Evolutionary conservation across 2,797 vertebrate genomes (phyloP).

Genomic region (Acanthiza pusilla): DNA sequence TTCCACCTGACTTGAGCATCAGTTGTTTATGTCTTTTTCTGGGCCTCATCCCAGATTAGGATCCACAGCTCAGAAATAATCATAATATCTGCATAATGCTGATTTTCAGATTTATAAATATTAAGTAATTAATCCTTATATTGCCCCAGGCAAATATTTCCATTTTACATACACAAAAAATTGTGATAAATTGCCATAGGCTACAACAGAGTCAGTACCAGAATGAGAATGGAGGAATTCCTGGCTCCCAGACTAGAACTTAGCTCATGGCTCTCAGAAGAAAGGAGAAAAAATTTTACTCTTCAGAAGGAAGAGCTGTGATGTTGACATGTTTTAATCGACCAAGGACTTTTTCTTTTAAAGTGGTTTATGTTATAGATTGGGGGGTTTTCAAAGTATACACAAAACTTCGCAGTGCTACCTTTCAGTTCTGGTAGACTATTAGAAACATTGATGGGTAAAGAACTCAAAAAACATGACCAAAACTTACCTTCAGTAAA

Average conservation of each 20-base stretch:
- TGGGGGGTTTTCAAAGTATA: background rate
- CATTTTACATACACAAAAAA: slow-evolving; percentile 2
- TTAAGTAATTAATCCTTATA: slow-evolving; percentile 26
- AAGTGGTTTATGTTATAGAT: background rate
- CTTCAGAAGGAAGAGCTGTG: background rate
- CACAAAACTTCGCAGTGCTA: background rate
- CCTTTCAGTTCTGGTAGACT: background rate
- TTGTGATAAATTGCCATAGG: background rate
- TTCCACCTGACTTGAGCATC: background rate
- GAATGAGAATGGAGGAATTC: slow-evolving; percentile 9
- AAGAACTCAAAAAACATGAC: background rate
- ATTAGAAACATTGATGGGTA: background rate
- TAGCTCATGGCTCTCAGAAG: background rate
- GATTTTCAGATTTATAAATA: slow-evolving; percentile 31
- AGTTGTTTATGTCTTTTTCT: background rate
- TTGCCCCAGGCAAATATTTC: slow-evolving; percentile 1
- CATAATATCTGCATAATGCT: background rate
- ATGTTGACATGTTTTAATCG: background rate
- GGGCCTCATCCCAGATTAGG: background rate
- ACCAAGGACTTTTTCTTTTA: background rate
- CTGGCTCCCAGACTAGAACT: background rate
- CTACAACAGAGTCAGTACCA: background rate
- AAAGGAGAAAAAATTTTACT: background rate
- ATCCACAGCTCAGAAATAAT: background rate
- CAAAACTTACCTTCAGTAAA: background rate